Base-by-base conservation (phyloP, 2,888 invertebrate genomes). In the Microplitis manilae region DNA sequence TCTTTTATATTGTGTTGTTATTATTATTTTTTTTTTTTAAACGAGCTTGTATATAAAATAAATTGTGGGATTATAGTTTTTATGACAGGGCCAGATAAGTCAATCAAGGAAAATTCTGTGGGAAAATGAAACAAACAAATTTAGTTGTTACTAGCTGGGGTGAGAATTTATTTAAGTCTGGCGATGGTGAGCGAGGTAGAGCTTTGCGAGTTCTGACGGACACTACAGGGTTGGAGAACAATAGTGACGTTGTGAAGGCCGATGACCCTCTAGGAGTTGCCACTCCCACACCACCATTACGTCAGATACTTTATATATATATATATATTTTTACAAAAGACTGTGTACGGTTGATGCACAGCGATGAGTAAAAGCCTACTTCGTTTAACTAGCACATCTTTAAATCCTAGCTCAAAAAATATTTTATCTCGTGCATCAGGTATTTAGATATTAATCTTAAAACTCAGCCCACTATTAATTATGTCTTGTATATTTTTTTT, bases 201-300 rank as follows among this genome's bases (percentile, higher is more conserved):
- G 50, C 9, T 50, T 50, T 50, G 50, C 50, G 13, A 62, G 30
- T 20, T 30, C 38, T 62, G 73, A 73, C 67, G 73, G 65, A 73
- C 71, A 67, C 70, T 75, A 76, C 75, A 75, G 86, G 86, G 86
- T 86, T 81, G 81, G 81, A 82, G 83, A 84, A 86, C 83, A 81
- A 83, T 83, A 83, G 83, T 82, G 81, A 81, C 79, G 82, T 80
- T 82, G 79, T 79, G 85, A 83, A 79, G 86, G 85, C 80, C 86
- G 77, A 85, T 86, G 86, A 86, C 85, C 86, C 84, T 82, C 79
- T 67, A 77, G 69, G 80, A 81, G 80, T 77, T 80, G 83, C 83
- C 85, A 83, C 86, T 86, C 85, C 86, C 86, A 86, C 85, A 86
- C 82, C 78, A 81, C 20, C 85, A 83, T 86, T 85, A 85, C 86